These are phyloP conservation scores for Macrosiphum euphorbiae DNA, from an alignment of 2,888 invertebrate genomes.

Conservation along the genomic window DNA sequence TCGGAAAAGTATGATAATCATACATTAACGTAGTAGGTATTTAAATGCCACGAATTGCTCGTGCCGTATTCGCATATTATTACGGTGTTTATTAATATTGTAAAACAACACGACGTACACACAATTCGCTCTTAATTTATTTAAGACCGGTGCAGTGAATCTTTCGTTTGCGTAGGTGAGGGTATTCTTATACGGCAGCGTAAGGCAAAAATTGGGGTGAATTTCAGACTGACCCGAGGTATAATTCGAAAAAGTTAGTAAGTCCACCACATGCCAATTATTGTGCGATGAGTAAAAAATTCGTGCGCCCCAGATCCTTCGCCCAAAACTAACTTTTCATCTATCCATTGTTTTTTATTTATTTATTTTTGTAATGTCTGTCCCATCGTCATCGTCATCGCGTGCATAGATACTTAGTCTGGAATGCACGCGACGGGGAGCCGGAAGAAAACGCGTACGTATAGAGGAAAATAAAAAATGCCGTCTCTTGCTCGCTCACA, in stretches of 20 bases:
- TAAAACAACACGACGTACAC: background rate
- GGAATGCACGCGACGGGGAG: slow-evolving; percentile 52
- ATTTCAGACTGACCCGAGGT: background rate
- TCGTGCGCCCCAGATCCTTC: background rate
- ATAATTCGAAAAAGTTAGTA: no score
- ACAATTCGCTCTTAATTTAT: background rate
- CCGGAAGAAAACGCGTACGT: slow-evolving; percentile 25
- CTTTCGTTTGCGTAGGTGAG: background rate
- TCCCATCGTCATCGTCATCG: background rate
- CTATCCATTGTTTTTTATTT: background rate
- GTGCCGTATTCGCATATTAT: background rate
- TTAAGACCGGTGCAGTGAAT: background rate
- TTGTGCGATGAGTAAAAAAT: no score
- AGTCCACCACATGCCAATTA: background rate
- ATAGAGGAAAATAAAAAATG: background rate
- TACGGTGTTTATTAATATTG: background rate
- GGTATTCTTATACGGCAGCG: background rate
- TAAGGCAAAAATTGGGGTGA: background rate
- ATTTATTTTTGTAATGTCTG: background rate
- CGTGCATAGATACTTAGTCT: background rate
- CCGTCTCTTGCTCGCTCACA: background rate
- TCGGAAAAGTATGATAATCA: background rate
- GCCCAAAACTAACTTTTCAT: background rate
- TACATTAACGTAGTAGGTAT: background rate
- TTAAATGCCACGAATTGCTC: background rate